Evolutionary conservation across 2,888 invertebrate species (phyloP), one percentile per base, ranked within the genome.

Genomic region (Stratiomys singularior): DNA sequence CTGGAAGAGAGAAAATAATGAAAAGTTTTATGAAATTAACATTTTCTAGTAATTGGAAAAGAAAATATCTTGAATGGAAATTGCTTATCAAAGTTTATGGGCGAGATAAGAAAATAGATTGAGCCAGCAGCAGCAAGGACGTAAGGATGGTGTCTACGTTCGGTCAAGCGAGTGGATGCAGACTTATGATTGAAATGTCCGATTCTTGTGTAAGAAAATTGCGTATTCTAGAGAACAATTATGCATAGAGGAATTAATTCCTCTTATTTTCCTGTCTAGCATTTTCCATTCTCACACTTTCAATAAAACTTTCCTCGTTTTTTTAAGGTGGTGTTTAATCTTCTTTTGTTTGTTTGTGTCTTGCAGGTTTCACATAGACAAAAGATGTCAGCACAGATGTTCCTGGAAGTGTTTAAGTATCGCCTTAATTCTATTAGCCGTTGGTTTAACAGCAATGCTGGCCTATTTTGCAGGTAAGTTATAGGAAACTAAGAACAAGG

Each of bases 321-420:
- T n/a, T 3, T 69, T 69, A 18, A 13, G 37, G 21, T 66, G 44
- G 11, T 37, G 30, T 9, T 18, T 37, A 44, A 78, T 56, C n/a
- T 69, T 71, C 74, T 79, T 30, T 76, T 67, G 15, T 21, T 56
- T 80, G 37, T 28, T 78, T 78, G 74, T 80, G 71, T 79, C 23
- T 78, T 83, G 11, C 84, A 87, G 87, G 88, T 96, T 96, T 90
- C 95, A 96, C 90, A 95, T 96, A 90, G 95, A 96, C 90, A 96
- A 96, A 89, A 92, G 95, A 83, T 96, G 95, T 89, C 95, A 94
- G 88, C 95, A 95, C 88, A 92, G 96, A 83, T 97, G 97, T 90
- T 95, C 96, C 86, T 98, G 98, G 98, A 96, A 96, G 89, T 97
- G 97, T 88, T 93, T 96, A 87, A 96, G 96, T 88, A 95, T 98